Evolutionary conservation across 2,797 vertebrate species (phyloP).

Genomic region (Syngnathus rostellatus): DNA sequence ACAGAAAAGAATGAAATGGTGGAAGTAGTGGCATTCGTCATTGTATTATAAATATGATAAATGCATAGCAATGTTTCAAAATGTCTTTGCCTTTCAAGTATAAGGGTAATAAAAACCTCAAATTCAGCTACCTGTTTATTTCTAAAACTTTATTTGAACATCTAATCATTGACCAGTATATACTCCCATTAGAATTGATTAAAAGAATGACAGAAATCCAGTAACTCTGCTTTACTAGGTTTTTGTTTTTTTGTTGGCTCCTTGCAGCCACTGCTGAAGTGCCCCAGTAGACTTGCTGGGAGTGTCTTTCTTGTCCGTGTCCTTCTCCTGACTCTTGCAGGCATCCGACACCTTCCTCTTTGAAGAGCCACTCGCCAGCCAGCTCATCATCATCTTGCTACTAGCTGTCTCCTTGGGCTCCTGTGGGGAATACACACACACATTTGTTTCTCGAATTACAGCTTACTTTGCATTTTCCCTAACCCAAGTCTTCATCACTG

Average conservation of each 20-base stretch:
- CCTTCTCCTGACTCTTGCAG: constrained; percentile 37
- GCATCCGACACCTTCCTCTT: constrained; percentile 62
- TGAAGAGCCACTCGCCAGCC: constrained; percentile 72
- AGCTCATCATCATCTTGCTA: constrained; percentile 79
- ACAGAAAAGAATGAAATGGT: constrained; percentile 36
- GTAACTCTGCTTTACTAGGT: not conserved
- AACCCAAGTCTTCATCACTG: not conserved
- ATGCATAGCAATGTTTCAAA: constrained; percentile 70
- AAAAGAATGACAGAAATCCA: not conserved
- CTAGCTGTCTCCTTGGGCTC: constrained; percentile 68
- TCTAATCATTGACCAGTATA: not conserved
- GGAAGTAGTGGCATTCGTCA: constrained; percentile 58
- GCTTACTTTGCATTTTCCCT: no score
- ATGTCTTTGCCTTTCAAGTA: constrained; percentile 73
- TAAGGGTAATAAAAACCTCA: constrained; percentile 71
- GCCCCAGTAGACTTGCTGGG: constrained; percentile 36
- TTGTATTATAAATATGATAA: constrained; percentile 66
- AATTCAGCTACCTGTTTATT: constrained; percentile 52
- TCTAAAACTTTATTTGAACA: constrained; percentile 23
- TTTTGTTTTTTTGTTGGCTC: constrained; percentile 58
- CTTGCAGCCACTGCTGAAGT: constrained; percentile 64
- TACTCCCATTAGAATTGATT: not conserved
- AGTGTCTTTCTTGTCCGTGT: constrained; percentile 52
- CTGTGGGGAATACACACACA: constrained; percentile 46
- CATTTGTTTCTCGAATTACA: not conserved